These are phyloP conservation scores for Heliothis subflexa DNA, from an alignment of 1,140 invertebrate genomes.

Conservation along the genomic window DNA sequence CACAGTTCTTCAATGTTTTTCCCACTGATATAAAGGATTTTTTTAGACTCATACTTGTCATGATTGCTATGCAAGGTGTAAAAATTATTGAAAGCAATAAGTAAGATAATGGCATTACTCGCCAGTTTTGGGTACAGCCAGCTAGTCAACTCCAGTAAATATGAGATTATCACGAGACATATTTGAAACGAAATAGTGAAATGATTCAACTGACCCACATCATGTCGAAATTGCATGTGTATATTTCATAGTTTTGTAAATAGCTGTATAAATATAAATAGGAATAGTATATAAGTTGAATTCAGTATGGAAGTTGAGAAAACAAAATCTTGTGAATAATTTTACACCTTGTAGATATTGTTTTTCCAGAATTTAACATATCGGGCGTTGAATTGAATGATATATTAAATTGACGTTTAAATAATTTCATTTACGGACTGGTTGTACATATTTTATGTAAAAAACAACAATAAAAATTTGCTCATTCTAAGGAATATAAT, in stretches of 20 bases:
- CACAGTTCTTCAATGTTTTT: too few species aligned
- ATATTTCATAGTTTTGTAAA: neutral
- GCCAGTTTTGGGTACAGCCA: too few species aligned
- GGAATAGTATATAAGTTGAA: neutral
- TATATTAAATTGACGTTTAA: neutral
- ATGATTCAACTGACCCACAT: too few species aligned
- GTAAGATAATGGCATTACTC: too few species aligned
- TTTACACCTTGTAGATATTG: conserved; percentile 7
- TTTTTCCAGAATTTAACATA: neutral
- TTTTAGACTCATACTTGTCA: too few species aligned
- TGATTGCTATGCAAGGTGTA: neutral
- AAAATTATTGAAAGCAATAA: neutral
- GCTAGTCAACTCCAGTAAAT: too few species aligned
- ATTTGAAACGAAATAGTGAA: too few species aligned
- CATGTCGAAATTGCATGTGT: too few species aligned
- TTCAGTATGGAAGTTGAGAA: neutral
- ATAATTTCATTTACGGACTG: conserved; percentile 13
- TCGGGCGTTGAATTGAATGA: neutral
- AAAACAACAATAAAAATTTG: conserved; percentile 38
- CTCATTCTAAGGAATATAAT: conserved; percentile 44
- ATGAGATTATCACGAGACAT: too few species aligned
- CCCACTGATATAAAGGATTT: too few species aligned
- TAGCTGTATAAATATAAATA: conserved; percentile 8
- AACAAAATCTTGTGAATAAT: neutral
- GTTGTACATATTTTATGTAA: conserved; percentile 21